Base-by-base conservation (phyloP, 2,113 vertebrate species). In the Aplodontia rufa region DNA sequence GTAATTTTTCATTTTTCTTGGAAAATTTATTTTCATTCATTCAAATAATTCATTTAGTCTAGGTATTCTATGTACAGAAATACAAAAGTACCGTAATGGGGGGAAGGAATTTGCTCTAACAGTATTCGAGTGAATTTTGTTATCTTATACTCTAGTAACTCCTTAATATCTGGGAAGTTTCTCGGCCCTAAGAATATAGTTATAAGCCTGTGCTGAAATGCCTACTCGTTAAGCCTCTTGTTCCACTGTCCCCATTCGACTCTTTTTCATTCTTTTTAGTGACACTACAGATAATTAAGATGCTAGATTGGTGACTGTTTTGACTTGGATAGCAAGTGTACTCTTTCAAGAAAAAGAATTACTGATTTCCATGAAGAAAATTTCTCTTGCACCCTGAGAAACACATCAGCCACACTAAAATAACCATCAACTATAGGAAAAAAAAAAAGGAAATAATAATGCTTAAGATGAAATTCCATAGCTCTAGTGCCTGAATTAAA, bases 401-500 rank as follows among this genome's bases (percentile, higher is more conserved):
- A 74, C 68, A 42, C 90, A 87, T 62, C 13, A 74, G 58, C 20
- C 26, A 90, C 5, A 72, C 69, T 58, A 66, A 83, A 12, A 78
- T 76, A 64, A 66, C 76, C 76, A 78, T 45, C 42, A 90, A 81
- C 19, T 58, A 42, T 16, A 81, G 19, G 32, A 81, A 93, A 95
- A 83, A 13, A 75, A 80, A 94, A 51, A 83, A 78, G 32, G n/a
- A 86, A 47, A 26, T 45, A 84, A 69, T 68, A 64, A 86, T 55
- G 62, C 20, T 78, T 87, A 49, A 79, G 40, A 86, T 82, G 8
- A 79, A 87, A 91, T 64, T 79, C 49, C n/a, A 62, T 8, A 94
- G 16, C 26, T 45, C 16, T 8, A 32, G 53, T 60, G n/a, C 19
- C n/a, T 62, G 13, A 28, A 87, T 81, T 64, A 83, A 88, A 91